Conservation (phyloP, 2,888 invertebrate genomes). For the Oasisia sp. region DNA sequence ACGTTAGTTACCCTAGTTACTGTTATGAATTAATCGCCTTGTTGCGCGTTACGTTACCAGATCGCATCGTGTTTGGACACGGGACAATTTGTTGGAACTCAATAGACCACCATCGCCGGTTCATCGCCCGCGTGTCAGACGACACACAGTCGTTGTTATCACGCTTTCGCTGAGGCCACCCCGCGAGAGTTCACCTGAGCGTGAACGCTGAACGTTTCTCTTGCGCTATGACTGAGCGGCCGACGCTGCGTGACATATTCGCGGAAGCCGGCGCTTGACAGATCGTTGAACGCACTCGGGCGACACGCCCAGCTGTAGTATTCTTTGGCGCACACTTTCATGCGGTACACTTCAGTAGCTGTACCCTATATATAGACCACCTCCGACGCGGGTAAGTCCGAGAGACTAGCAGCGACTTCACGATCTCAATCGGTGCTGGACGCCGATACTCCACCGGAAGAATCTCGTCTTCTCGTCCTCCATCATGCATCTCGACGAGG, state of each 20-base stretch:
- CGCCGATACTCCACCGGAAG: neutral
- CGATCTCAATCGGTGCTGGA: neutral
- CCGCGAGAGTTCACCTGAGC: neutral
- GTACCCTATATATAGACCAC: neutral
- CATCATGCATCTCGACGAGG: conserved; percentile 43
- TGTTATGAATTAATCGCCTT: neutral
- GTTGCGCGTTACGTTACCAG: neutral
- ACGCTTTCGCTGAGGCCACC: neutral
- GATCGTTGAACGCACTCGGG: neutral
- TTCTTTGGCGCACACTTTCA: neutral
- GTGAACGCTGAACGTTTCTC: neutral
- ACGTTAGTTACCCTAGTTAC: neutral
- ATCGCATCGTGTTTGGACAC: neutral
- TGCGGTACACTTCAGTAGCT: neutral
- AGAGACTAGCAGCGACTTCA: neutral
- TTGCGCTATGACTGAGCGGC: neutral
- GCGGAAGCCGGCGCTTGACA: neutral
- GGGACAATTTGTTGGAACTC: neutral
- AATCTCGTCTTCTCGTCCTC: neutral
- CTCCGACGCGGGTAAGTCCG: neutral
- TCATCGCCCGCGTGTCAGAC: neutral
- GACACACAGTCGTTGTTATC: neutral
- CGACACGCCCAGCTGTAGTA: neutral
- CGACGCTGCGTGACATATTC: neutral
- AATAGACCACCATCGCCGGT: neutral